These are phyloP conservation scores for Takifugu flavidus DNA, from an alignment of 2,113 vertebrate genomes.

Conservation along the genomic window DNA sequence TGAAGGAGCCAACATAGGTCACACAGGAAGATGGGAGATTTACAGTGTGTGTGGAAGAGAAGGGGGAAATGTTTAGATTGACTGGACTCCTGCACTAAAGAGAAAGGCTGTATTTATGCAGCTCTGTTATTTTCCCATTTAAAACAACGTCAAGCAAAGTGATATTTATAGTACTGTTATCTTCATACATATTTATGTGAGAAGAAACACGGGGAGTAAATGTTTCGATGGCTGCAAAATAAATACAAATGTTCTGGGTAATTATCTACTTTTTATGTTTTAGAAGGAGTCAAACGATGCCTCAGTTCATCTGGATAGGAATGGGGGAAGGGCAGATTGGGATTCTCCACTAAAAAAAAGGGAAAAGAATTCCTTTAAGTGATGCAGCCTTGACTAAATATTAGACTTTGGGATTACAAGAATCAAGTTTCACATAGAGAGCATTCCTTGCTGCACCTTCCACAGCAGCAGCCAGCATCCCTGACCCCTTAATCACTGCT, in stretches of 20 bases:
- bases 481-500: slow-evolving; percentile 25
- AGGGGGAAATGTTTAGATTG: slow-evolving; percentile 46
- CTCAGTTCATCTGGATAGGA: background rate
- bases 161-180: slow-evolving; percentile 17
- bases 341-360: background rate
- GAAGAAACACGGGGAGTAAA: background rate
- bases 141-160: slow-evolving; percentile 35
- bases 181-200: background rate
- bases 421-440: slow-evolving; percentile 41
- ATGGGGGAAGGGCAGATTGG: background rate
- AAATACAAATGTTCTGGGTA: background rate
- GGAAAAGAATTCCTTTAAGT: background rate
- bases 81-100: slow-evolving; percentile 16
- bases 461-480: slow-evolving; percentile 21
- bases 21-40: slow-evolving; percentile 34
- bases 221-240: background rate
- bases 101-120: slow-evolving; percentile 31
- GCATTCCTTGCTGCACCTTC: slow-evolving; percentile 21
- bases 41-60: slow-evolving; percentile 33
- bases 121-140: slow-evolving; percentile 18
- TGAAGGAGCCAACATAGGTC: slow-evolving; percentile 14
- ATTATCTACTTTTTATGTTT: background rate
- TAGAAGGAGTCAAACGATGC: background rate
- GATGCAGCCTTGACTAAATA: slow-evolving; percentile 7
- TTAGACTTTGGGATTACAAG: slow-evolving; percentile 50